Conservation (phyloP, 2,113 vertebrate species). For the Bettongia penicillata region DNA sequence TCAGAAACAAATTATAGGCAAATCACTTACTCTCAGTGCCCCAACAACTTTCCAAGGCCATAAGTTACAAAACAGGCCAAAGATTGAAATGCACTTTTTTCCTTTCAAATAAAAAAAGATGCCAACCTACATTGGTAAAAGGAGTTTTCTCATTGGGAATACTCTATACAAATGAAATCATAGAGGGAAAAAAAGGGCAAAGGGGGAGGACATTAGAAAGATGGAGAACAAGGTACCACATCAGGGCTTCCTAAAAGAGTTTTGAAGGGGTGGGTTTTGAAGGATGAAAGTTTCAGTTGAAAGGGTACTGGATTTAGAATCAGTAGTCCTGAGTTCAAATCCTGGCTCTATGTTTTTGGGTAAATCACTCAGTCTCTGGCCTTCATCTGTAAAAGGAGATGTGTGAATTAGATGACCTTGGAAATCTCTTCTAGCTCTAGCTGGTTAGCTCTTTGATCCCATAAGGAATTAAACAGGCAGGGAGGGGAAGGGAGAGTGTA, state of each 20-base stretch:
- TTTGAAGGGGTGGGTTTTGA: too few species aligned
- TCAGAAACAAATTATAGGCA: not conserved
- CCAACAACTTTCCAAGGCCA: not conserved
- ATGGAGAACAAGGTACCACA: not conserved
- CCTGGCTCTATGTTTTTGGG: not conserved
- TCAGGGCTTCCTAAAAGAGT: not conserved
- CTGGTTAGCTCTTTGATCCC: not conserved
- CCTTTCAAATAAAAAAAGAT: not conserved
- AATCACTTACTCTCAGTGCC: not conserved
- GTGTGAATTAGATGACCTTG: not conserved
- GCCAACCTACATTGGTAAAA: not conserved
- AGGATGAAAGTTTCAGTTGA: not conserved
- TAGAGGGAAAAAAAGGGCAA: not conserved
- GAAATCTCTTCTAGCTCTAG: not conserved
- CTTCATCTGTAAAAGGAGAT: slow-evolving; percentile 11
- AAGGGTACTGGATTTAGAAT: not conserved
- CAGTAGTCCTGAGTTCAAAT: not conserved
- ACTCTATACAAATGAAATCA: not conserved
- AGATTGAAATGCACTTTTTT: not conserved
- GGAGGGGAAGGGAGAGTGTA: not conserved
- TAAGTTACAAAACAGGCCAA: not conserved
- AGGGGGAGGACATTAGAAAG: not conserved
- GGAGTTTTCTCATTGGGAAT: not conserved
- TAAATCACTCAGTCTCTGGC: slow-evolving; percentile 1
- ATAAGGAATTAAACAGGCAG: not conserved